Conservation (phyloP, 2,113 vertebrate genomes). For the Mixornis gularis region DNA sequence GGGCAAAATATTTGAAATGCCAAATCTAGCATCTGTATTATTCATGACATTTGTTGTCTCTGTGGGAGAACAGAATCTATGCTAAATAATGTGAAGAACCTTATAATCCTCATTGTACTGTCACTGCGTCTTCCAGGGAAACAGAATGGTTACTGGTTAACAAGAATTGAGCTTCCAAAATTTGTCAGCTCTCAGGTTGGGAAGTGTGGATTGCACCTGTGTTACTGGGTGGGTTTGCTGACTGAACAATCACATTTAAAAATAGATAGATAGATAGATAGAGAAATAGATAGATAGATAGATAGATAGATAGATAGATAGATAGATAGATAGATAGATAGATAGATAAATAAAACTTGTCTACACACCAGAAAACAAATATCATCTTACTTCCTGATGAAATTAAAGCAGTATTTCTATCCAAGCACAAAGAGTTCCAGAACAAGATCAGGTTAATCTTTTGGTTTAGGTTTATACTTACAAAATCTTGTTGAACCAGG, state of each 20-base stretch:
- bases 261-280: too few species aligned
- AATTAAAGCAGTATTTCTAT: background rate
- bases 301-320: too few species aligned
- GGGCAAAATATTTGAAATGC: background rate
- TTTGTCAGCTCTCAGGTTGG: background rate
- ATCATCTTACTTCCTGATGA: background rate
- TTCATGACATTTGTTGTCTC: background rate
- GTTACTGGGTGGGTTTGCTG: background rate
- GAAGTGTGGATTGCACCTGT: background rate
- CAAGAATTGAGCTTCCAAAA: background rate
- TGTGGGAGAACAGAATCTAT: background rate
- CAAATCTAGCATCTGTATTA: background rate
- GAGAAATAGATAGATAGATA: too few species aligned
- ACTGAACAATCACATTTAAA: background rate
- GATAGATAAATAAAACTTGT: too few species aligned
- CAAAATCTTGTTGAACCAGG: background rate
- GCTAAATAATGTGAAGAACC: background rate
- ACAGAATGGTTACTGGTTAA: background rate
- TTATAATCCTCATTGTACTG: background rate
- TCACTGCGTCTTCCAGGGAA: background rate
- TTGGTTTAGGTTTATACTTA: background rate
- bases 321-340: too few species aligned
- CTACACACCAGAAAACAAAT: background rate
- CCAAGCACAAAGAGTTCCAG: background rate
- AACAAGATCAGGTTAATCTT: background rate